Percentiles rank a stretch among this genome's conserved stretches.
These are phyloP conservation scores for Cyrtodaria siliqua DNA, from an alignment of 2,888 invertebrate species.

Conservation along the genomic window DNA sequence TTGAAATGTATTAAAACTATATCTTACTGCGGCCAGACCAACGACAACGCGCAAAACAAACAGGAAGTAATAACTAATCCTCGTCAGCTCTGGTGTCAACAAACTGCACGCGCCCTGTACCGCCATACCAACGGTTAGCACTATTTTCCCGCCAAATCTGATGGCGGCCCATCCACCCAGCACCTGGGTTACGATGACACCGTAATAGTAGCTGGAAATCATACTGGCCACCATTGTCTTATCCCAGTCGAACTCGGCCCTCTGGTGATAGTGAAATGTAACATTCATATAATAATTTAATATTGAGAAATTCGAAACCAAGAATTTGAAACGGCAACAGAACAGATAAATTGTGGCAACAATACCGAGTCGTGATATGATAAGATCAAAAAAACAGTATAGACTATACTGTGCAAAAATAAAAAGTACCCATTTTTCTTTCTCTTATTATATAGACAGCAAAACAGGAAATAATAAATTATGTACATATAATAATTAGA, in stretches of 20 bases:
- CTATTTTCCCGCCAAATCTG: slow-evolving; percentile 12
- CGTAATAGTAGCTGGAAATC: slow-evolving; percentile 18
- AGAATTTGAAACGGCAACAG: no score
- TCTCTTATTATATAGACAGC: no score
- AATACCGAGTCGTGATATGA: no score
- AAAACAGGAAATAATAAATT: no score
- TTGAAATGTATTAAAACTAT: no score
- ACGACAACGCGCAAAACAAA: not conserved
- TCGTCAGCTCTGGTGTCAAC: slow-evolving; percentile 1
- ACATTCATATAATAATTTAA: no score
- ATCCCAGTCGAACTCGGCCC: slow-evolving; percentile 21
- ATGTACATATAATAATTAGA: no score
- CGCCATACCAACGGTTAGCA: not conserved
- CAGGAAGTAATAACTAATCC: slow-evolving; percentile 2
- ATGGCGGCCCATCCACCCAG: slow-evolving; percentile 12
- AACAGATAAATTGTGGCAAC: no score
- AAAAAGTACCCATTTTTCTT: no score
- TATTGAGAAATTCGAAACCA: no score
- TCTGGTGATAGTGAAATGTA: slow-evolving; percentile 2
- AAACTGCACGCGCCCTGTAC: slow-evolving; percentile 3
- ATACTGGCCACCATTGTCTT: slow-evolving; percentile 11
- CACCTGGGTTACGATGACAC: slow-evolving; percentile 17
- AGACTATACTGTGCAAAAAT: no score
- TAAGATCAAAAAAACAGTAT: no score
- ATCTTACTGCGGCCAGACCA: slow-evolving; percentile 9